phyloP scores from a whole-genome alignment of 53 echinoderm and acorn worm genomes.

The Zoroaster sp. region DNA sequence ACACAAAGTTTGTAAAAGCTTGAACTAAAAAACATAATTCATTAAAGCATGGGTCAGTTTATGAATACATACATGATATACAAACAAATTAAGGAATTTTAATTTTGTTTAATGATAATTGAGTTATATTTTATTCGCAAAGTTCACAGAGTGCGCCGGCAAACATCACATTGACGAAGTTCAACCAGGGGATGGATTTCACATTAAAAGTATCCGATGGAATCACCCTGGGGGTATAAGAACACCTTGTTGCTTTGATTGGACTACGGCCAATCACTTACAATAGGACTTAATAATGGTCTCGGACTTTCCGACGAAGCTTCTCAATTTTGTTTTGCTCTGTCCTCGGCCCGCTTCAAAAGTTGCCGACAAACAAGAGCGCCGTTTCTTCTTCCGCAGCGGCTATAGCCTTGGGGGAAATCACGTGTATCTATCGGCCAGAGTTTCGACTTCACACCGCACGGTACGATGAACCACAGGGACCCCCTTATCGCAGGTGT shows the following conservation, averaged over 20 bases:
- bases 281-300: not conserved
- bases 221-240: not conserved
- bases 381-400: constrained; percentile 17
- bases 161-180: not conserved
- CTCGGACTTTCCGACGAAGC: not conserved
- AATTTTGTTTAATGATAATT: no score
- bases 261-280: not conserved
- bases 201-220: constrained; percentile 35
- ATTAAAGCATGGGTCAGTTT: no score
- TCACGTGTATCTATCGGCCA: constrained; percentile 46
- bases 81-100: no score
- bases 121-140: not conserved
- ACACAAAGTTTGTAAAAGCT: no score
- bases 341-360: not conserved
- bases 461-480: constrained; percentile 7
- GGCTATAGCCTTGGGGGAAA: constrained; percentile 9
- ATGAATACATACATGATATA: no score
- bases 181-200: constrained; percentile 19
- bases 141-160: not conserved
- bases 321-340: not conserved
- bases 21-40: no score
- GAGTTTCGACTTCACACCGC: not conserved
- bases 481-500: constrained; percentile 32
- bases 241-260: constrained; percentile 13
- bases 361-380: constrained; percentile 49